These are phyloP conservation scores for Oriolus oriolus DNA, from an alignment of 2,113 vertebrate genomes.

Conservation along the genomic window DNA sequence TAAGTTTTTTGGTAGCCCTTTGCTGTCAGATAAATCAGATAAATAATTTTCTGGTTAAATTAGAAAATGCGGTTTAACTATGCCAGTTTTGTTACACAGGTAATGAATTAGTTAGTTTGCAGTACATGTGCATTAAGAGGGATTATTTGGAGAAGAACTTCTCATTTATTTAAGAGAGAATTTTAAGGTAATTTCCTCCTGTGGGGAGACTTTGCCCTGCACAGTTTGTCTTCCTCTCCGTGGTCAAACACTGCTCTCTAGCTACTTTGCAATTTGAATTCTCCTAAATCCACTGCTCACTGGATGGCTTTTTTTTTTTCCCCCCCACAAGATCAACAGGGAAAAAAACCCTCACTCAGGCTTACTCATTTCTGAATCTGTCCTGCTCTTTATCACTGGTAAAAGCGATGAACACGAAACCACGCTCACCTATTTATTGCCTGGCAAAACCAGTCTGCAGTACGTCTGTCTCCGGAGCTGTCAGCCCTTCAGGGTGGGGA, in stretches of 20 bases:
- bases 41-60: neutral
- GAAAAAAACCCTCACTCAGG: neutral
- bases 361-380: neutral
- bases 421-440: neutral
- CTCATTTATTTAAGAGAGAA: neutral
- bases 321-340: neutral
- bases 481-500: neutral
- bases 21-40: neutral
- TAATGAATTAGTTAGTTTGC: neutral
- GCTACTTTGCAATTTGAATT: neutral
- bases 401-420: neutral
- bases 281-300: neutral
- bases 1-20: neutral
- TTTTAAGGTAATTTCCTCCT: slow-evolving; percentile 2
- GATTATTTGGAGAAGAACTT: neutral
- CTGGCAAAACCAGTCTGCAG: neutral
- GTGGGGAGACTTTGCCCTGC: neutral
- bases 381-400: neutral
- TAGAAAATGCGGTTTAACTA: neutral
- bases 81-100: neutral
- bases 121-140: neutral
- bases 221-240: neutral
- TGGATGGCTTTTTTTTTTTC: neutral
- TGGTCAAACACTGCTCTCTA: neutral
- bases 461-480: neutral